Conservation (phyloP, 2,888 invertebrate genomes). For the Chloroclysta siterata region DNA sequence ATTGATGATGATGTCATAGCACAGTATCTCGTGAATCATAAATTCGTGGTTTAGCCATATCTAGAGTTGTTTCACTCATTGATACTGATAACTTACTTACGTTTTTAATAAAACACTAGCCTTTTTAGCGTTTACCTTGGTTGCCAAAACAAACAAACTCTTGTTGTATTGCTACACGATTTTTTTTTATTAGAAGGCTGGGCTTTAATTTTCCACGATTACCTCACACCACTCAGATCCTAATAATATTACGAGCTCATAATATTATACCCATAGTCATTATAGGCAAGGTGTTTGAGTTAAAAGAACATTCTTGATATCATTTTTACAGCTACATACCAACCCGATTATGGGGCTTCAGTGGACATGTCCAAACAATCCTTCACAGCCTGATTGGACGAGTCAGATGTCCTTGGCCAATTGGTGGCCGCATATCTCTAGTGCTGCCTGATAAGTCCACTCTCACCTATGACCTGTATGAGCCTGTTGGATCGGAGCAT, state of each 20-base stretch:
- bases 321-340: slow-evolving; percentile 91
- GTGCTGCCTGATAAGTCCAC: slow-evolving; percentile 93
- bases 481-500: slow-evolving; percentile 89
- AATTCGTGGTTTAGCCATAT: slow-evolving; percentile 32
- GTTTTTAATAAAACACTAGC: neutral
- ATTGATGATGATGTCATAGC: slow-evolving; percentile 65
- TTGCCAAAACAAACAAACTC: slow-evolving; percentile 24
- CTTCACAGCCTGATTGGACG: slow-evolving; percentile 95
- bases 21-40: slow-evolving; percentile 38
- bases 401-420: slow-evolving; percentile 94
- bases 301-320: neutral
- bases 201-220: too few species aligned
- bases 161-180: neutral
- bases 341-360: slow-evolving; percentile 96
- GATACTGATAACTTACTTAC: neutral
- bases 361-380: slow-evolving; percentile 97
- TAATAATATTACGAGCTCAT: too few species aligned
- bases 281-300: too few species aligned
- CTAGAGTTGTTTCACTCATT: slow-evolving; percentile 3
- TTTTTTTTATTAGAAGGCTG: too few species aligned
- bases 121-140: neutral
- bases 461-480: slow-evolving; percentile 96
- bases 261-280: too few species aligned
- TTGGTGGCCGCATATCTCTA: slow-evolving; percentile 92
- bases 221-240: too few species aligned